Conservation (phyloP, 1,140 invertebrate species). For the Drosophila ananassae region DNA sequence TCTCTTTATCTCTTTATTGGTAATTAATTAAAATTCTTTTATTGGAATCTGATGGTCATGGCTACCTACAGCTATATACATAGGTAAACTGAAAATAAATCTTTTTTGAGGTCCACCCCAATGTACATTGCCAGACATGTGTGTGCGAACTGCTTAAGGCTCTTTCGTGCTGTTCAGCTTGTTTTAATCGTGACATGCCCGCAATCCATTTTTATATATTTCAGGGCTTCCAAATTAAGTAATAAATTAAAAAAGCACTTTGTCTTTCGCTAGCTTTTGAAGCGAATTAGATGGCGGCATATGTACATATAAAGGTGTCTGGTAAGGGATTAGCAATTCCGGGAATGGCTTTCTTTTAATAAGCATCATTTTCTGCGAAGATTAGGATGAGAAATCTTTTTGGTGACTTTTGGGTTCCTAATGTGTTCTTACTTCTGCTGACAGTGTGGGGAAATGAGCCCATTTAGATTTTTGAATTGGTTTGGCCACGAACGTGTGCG, state of each 20-base stretch:
- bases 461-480: conserved; percentile 39
- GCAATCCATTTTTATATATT: conserved; percentile 61
- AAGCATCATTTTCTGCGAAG: conserved; percentile 40
- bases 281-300: conserved; percentile 19
- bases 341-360: conserved; percentile 48
- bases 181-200: conserved; percentile 55
- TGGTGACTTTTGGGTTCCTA: conserved; percentile 33
- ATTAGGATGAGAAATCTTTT: conserved; percentile 48
- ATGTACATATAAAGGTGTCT: conserved; percentile 13
- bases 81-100: too few species aligned
- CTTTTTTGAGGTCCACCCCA: conserved; percentile 2
- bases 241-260: conserved; percentile 65
- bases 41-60: too few species aligned
- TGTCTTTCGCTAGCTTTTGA: conserved; percentile 43
- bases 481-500: neutral
- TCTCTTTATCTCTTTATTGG: too few species aligned
- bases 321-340: conserved; percentile 38
- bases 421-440: conserved; percentile 25
- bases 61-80: too few species aligned
- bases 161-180: conserved; percentile 36
- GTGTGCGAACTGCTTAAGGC: conserved; percentile 32
- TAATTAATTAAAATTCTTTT: too few species aligned
- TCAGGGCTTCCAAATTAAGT: conserved; percentile 60
- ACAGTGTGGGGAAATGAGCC: conserved; percentile 4
- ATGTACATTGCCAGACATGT: conserved; percentile 6